A percentile compares a stretch with the other conserved stretches of the same genome.
phyloP scores from a whole-genome alignment of 2,797 vertebrate genomes.

The Echiichthys vipera region DNA sequence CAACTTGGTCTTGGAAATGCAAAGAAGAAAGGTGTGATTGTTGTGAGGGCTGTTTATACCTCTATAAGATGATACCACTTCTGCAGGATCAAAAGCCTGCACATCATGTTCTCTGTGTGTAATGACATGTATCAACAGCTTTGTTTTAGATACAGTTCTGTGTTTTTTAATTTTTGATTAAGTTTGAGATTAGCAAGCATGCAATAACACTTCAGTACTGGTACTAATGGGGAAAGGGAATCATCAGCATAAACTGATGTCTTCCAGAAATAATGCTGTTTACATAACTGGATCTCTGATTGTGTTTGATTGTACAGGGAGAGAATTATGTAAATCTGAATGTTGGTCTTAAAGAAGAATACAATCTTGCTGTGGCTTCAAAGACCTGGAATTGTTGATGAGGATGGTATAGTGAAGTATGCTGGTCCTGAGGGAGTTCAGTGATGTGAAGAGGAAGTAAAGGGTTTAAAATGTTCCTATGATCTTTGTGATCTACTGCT shows the following conservation, averaged over 20 bases:
- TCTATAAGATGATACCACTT: background rate
- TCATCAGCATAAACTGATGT: conserved; percentile 19
- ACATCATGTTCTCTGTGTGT: background rate
- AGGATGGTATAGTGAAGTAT: background rate
- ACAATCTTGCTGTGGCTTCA: background rate
- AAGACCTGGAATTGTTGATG: background rate
- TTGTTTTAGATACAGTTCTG: background rate
- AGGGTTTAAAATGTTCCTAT: conserved; percentile 5
- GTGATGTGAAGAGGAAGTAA: background rate
- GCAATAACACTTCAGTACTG: background rate
- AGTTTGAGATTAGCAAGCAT: conserved; percentile 19
- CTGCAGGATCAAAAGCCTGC: background rate
- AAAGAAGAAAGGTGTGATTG: background rate
- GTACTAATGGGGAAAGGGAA: conserved; percentile 4
- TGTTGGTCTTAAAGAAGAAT: background rate
- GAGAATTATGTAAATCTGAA: conserved; percentile 3
- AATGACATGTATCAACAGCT: background rate
- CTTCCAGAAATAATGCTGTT: conserved; percentile 22
- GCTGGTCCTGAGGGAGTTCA: conserved; percentile 1
- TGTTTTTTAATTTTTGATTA: conserved; percentile 8
- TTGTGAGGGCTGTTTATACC: background rate
- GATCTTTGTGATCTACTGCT: conserved; percentile 4
- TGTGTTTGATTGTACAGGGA: background rate
- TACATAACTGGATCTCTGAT: conserved; percentile 5
- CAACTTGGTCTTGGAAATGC: background rate